Base-by-base conservation (phyloP, 2,888 invertebrate genomes). In the Strigamia crassipes region DNA sequence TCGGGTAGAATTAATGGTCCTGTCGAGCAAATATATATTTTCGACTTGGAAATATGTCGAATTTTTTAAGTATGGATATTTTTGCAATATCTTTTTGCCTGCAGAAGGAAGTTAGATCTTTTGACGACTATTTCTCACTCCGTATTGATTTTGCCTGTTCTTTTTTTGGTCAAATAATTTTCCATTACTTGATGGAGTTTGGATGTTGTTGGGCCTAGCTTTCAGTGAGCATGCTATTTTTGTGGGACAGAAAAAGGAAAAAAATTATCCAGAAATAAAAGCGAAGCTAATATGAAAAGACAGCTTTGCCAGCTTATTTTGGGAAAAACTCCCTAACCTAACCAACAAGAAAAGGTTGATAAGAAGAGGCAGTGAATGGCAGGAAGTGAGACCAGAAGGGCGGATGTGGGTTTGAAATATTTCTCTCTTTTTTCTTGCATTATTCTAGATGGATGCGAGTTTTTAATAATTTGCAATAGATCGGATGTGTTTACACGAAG, bases 171-270 rank as follows among this genome's bases (percentile, higher is more conserved):
- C 66, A 66, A 66, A 66, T 66, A 66, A 66, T 66, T 66, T 66
- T 66, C 66, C 23, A 66, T 66, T 66, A 66, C 66, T 66, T 66
- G 66, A 66, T 66, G 66, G 66, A 66, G 66, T 66, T 66, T 66
- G 66, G 66, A 27, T 66, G 66, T 66, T 66, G 66, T 66, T 66
- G 66, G 27, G 8, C 66, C 66, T 66, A 27, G 66, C 66, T 66
- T 66, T 66, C 66, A 66, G 27, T 66, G 61, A 6, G 66, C 66
- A 66, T 66, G 23, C 23, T 66, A 66, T 23, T 23, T 66, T 51
- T 66, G 5, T 66, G 27, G 27, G 2, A 27, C 66, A 27, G 66
- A 66, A 51, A n/a, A 18, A 23, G 27, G 27, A 66, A 66, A 66
- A 66, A 34, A 34, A 34, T 34, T 66, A 66, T 66, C 66, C 4